A percentile compares a stretch with the other conserved stretches of the same genome.
These are phyloP conservation scores for Spodoptera frugiperda DNA, from an alignment of 1,140 invertebrate species.

Conservation along the genomic window DNA sequence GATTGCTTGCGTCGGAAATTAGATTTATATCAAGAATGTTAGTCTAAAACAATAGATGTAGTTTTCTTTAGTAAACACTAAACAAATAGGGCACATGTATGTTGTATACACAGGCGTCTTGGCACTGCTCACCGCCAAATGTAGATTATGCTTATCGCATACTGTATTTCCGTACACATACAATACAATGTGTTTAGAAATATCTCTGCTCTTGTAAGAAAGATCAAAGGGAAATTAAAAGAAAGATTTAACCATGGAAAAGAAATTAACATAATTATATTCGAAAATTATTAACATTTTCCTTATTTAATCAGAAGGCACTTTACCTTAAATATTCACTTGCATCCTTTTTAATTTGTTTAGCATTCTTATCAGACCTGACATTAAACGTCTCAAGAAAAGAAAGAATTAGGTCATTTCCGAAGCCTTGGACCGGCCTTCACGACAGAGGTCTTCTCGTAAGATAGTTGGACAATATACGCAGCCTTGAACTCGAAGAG, in stretches of 20 bases:
- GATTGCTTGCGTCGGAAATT: not conserved
- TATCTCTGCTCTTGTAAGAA: not conserved
- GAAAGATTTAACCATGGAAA: not conserved
- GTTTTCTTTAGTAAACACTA: slow-evolving; percentile 12
- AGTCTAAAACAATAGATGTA: not conserved
- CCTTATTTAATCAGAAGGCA: no score
- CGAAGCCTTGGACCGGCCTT: not conserved
- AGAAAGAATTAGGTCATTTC: not conserved
- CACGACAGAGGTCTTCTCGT: not conserved
- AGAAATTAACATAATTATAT: no score
- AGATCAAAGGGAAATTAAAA: not conserved
- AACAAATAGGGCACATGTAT: not conserved
- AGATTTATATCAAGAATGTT: no score
- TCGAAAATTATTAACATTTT: no score
- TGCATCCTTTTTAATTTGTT: no score
- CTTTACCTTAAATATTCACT: no score
- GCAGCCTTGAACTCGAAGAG: no score
- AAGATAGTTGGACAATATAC: no score
- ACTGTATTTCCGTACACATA: slow-evolving; percentile 13
- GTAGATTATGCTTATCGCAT: slow-evolving; percentile 23
- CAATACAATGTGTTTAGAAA: not conserved
- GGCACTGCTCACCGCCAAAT: slow-evolving; percentile 8
- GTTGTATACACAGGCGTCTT: not conserved
- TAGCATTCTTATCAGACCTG: no score
- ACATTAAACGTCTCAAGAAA: no score